Percentiles rank a stretch among this genome's conserved stretches.
Evolutionary conservation across 2,888 invertebrate species (phyloP).

Genomic region (Entomobrya multifasciata): DNA sequence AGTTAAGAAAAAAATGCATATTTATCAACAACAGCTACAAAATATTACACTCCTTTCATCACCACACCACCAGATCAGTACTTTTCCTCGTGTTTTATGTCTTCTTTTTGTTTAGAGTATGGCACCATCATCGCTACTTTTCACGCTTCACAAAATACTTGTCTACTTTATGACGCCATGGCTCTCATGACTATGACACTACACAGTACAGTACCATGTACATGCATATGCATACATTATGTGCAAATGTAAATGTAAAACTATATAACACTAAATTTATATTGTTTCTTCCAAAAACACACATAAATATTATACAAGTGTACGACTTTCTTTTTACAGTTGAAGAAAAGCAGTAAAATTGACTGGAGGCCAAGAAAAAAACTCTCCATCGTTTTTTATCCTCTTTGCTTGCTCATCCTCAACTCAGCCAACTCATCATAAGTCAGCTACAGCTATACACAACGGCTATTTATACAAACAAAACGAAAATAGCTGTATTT

Average conservation of each 20-base stretch:
- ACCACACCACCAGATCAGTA: slow-evolving; percentile 31
- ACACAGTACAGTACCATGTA: not conserved
- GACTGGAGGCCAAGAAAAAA: slow-evolving; percentile 59
- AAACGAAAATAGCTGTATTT: slow-evolving; percentile 7
- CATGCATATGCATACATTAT: not conserved
- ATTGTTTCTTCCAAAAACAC: slow-evolving; percentile 52
- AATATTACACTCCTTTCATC: not conserved
- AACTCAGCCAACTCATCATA: slow-evolving; percentile 49
- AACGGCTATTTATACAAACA: slow-evolving; percentile 17
- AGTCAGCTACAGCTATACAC: slow-evolving; percentile 44
- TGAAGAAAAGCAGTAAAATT: slow-evolving; percentile 41
- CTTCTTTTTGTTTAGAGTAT: slow-evolving; percentile 21
- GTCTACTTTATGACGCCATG: not conserved
- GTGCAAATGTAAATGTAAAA: no score
- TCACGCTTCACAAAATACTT: slow-evolving; percentile 24
- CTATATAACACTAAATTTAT: not conserved
- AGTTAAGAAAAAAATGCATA: slow-evolving; percentile 24
- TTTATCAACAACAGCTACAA: slow-evolving; percentile 39
- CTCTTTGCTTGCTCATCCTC: slow-evolving; percentile 19
- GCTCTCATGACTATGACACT: not conserved
- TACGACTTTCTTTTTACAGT: not conserved
- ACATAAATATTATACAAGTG: not conserved
- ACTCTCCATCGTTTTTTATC: slow-evolving; percentile 14
- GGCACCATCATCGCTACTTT: slow-evolving; percentile 32
- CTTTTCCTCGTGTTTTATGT: slow-evolving; percentile 14